Base-by-base conservation (phyloP, 2,113 vertebrate genomes). In the Tylochromis polylepis region DNA sequence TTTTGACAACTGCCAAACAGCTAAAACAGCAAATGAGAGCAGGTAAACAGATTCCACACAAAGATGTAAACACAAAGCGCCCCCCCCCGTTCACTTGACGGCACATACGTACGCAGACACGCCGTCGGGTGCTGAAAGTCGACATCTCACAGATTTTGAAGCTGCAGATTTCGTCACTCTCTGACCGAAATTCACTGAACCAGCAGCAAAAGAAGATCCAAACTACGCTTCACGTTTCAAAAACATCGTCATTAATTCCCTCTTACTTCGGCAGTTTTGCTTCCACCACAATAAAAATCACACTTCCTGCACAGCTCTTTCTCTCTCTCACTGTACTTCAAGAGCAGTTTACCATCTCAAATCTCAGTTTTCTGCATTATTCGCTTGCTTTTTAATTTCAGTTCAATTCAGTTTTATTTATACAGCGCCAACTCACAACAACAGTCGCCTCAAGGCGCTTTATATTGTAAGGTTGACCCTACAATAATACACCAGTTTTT, bases 11-110 rank as follows among this genome's bases (percentile, higher is more conserved):
- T n/a, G n/a, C n/a, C n/a, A n/a, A n/a, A n/a, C n/a, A n/a, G n/a
- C n/a, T n/a, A n/a, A n/a, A n/a, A n/a, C n/a, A n/a, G n/a, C n/a
- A n/a, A n/a, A n/a, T n/a, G n/a, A n/a, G n/a, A n/a, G n/a, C 60
- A 67, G 60, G 38, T 14, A 2, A 65, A 38, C 3, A 1, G 0
- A 65, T 22, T 65, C 20, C 0, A 20, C 0, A 4, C 38, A 38
- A 38, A 65, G 11, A 38, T 11, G 6, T 65, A 38, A 65, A 38
- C 34, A 22, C 60, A 38, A 38, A 65, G 2, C 0, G 1, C 2
- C n/a, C n/a, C n/a, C n/a, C n/a, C n/a, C n/a, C 6, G 0, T 65
- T 22, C 60, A 14, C 60, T 18, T 1, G 1, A 38, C 14, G 34
- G 49, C 34, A 34, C 34, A 2, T 8, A 34, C 34, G 7, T 8